phyloP scores from a whole-genome alignment of 2,797 vertebrate genomes.

The Poecilia wingei region DNA sequence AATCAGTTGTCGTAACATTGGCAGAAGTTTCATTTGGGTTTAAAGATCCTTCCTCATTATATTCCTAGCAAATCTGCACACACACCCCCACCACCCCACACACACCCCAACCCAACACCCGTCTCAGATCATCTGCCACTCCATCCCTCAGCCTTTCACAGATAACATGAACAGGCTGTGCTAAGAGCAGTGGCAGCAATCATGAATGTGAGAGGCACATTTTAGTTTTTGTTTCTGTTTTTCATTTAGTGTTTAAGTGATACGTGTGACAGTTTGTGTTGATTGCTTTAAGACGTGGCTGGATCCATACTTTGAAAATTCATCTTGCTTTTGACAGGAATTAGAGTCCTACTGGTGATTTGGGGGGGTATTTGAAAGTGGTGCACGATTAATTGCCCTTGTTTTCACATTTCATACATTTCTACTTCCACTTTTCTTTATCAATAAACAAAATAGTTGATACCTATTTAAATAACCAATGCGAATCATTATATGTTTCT shows the following conservation, averaged over 20 bases:
- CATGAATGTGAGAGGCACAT: background rate
- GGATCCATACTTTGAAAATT: background rate
- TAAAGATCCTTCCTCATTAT: background rate
- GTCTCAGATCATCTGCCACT: background rate
- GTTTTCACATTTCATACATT: background rate
- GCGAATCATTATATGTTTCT: background rate
- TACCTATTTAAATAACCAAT: background rate
- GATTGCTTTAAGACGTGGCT: background rate
- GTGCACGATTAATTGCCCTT: background rate
- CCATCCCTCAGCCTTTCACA: background rate
- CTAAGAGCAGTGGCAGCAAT: background rate
- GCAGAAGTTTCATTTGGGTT: background rate
- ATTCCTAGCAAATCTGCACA: background rate
- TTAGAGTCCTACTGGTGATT: background rate
- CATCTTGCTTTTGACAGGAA: background rate
- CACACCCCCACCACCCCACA: background rate
- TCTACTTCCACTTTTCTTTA: background rate
- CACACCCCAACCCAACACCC: background rate
- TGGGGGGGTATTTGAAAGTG: background rate
- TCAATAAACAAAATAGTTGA: background rate
- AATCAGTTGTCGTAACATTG: background rate
- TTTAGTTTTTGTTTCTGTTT: background rate
- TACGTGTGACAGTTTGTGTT: background rate
- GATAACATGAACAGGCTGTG: conserved; percentile 1
- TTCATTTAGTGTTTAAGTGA: background rate